Base-by-base conservation (phyloP, 2,113 vertebrate species). In the Anhinga rufa region DNA sequence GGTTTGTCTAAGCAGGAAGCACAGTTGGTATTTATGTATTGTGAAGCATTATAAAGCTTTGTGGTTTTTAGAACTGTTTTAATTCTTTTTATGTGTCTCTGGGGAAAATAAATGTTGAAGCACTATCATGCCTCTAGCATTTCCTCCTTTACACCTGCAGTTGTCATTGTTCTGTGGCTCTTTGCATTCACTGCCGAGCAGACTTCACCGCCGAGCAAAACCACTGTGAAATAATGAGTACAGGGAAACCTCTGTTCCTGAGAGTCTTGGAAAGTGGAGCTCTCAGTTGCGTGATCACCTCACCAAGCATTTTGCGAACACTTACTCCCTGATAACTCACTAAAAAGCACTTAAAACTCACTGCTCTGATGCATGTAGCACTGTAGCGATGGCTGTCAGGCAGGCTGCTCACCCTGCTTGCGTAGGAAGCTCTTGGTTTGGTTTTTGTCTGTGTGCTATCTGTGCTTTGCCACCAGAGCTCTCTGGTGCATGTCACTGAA, bases 81-180 rank as follows among this genome's bases (percentile, higher is more conserved):
- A 76, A 84, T 76, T 88, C 52, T 92, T 94, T 88, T 89, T 86
- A 74, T 77, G 51, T 87, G 58, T 86, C 82, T 69, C 77, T 69
- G 57, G 15, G 62, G 46, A 88, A 89, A 97, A 97, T 96, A 97
- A 97, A 97, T 5, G 69, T 79, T 82, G 87, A 93, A 95, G 86
- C 85, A 94, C 60, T 92, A 80, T 82, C 16, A 42, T 0, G 48
- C 66, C 66, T 95, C 57, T 88, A 79, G 83, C n/a, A 46, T 84
- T 88, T 89, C 82, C 70, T 94, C 66, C 81, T 83, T 94, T 90
- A 78, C 83, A 95, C 91, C 86, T 96, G 94, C 85, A 88, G 25
- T 44, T 94, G 61, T 82, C 84, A 12, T 78, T 68, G 72, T 64
- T 88, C 55, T 5, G 10, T 78, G 68, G 71, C 28, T 57, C 57